Evolutionary conservation across 2,888 invertebrate genomes (phyloP).

Genomic region (Standfussiana lucernea): DNA sequence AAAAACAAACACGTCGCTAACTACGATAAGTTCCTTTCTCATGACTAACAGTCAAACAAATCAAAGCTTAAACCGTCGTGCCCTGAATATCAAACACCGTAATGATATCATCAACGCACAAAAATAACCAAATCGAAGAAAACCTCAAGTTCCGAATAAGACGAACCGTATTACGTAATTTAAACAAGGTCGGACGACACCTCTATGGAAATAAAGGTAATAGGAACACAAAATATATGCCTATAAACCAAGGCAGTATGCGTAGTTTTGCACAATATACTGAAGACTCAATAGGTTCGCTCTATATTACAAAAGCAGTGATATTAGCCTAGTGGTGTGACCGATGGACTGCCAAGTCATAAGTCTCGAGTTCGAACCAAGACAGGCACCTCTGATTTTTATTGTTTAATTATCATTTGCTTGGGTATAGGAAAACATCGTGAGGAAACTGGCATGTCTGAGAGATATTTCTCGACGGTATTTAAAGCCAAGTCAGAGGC

Average conservation of each 20-base stretch:
- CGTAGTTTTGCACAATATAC: neutral
- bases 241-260: slow-evolving; percentile 2
- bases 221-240: neutral
- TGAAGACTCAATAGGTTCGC: neutral
- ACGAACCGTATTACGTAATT: slow-evolving; percentile 30
- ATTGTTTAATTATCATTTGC: no score
- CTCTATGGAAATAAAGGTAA: slow-evolving; percentile 23
- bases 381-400: no score
- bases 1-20: neutral
- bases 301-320: neutral
- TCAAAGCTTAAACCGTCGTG: slow-evolving; percentile 11
- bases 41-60: neutral
- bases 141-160: slow-evolving; percentile 29
- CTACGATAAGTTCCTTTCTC: neutral
- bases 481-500: no score
- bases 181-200: slow-evolving; percentile 27
- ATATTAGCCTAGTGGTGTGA: no score
- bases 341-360: no score
- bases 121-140: slow-evolving; percentile 37
- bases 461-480: no score
- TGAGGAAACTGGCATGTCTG: no score
- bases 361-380: no score
- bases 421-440: no score
- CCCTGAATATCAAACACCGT: slow-evolving; percentile 33
- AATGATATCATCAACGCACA: slow-evolving; percentile 50